Evolutionary conservation across 2,113 vertebrate genomes (phyloP).

Genomic region (Chionodraco myersi): DNA sequence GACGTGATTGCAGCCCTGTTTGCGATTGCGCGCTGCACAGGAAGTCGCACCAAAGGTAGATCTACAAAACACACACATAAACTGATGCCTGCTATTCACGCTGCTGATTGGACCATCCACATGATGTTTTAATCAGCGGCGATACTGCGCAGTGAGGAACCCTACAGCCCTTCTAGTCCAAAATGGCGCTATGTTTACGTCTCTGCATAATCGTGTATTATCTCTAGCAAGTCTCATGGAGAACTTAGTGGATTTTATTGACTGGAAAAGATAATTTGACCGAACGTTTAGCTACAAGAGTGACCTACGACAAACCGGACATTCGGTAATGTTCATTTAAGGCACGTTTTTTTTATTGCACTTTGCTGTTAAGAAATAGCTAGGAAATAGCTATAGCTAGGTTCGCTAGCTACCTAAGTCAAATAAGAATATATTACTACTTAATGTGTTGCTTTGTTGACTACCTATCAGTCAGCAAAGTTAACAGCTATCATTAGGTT

Average conservation of each 20-base stretch:
- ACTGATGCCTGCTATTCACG: rapidly evolving
- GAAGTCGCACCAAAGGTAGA: conserved; percentile 45
- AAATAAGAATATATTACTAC: background rate
- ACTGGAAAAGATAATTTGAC: conserved; percentile 19
- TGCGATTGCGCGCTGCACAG: conserved; percentile 3
- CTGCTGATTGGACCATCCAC: background rate
- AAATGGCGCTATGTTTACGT: conserved; percentile 84
- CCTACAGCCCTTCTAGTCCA: conserved; percentile 38
- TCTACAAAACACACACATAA: background rate
- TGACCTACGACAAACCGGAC: conserved; percentile 1
- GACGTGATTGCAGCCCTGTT: rapidly evolving
- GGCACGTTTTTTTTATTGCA: background rate
- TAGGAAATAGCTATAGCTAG: conserved; percentile 10
- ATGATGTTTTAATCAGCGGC: conserved; percentile 7
- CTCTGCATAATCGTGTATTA: conserved; percentile 41
- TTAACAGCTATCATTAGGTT: background rate
- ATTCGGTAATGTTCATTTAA: conserved; percentile 38
- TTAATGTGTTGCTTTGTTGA: background rate
- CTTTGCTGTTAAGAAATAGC: conserved; percentile 18
- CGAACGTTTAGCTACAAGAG: background rate
- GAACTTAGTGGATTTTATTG: conserved; percentile 6
- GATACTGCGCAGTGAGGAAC: background rate
- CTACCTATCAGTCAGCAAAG: background rate
- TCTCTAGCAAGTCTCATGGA: conserved; percentile 51
- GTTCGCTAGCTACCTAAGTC: conserved; percentile 18